Base-by-base conservation (phyloP, 2,113 vertebrate species). In the Pandion haliaetus region DNA sequence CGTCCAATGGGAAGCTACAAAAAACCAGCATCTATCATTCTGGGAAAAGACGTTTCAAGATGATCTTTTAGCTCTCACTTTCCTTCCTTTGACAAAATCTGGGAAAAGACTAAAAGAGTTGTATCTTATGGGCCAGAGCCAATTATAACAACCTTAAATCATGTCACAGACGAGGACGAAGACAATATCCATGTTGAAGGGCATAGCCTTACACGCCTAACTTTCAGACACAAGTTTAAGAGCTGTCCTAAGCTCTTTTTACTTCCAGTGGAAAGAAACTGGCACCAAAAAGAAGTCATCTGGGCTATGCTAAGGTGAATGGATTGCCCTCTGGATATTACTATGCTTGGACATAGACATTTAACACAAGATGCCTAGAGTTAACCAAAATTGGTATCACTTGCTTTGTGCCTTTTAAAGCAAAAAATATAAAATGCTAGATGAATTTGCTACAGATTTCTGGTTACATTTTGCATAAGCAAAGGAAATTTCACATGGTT, bases 1-100 rank as follows among this genome's bases (percentile, higher is more conserved):
- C 99, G 99, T 10, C 99, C 99, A 91, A 99, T 98, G 6, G 99
- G 99, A 71, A 99, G 98, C 97, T 85, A 82, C 61, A 90, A 58
- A 65, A 59, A 2, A 10, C 17, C 28, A 14, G 12, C 31, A 44
- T 3, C 66, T 45, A 10, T 65, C 63, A 91, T 13, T 50, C 55
- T 32, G 32, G 28, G 58, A 36, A 45, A 78, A 36, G 47, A 57
- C 4, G 1, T 29, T 74, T 34, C 11, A n/a, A 88, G 20, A 26
- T 3, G 1, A 36, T 8, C 29, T 79, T 88, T 34, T 2, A 36
- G 20, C 29, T 57, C 24, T 21, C 16, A 10, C 5, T 19, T 18
- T 10, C 40, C 62, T 47, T 63, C 38, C 78, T 58, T 47, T 7
- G 26, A 57, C 47, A 81, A 52, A 80, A 65, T 20, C 23, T 23